phyloP scores from a whole-genome alignment of 2,888 invertebrate species.

The Rosalia funebris region DNA sequence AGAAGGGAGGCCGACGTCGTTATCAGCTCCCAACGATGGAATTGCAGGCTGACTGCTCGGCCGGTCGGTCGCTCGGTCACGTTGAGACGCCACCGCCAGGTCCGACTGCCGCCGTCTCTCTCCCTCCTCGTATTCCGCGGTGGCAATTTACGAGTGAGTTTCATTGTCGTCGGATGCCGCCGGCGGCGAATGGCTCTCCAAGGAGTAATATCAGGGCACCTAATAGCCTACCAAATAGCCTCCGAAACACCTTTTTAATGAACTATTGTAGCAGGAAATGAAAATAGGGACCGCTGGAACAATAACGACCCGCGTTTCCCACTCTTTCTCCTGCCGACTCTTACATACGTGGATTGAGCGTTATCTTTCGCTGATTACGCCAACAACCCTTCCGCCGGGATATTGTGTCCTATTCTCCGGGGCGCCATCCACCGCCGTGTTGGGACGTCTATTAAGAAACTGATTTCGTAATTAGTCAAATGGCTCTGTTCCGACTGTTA shows the following conservation, averaged over 20 bases:
- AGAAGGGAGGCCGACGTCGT: conserved; percentile 56
- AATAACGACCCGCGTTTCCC: conserved; percentile 53
- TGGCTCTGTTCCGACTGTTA: conserved; percentile 49
- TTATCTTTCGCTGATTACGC: conserved; percentile 47
- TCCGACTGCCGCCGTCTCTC: conserved; percentile 34
- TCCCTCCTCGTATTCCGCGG: conserved; percentile 43
- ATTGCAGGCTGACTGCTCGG: conserved; percentile 50
- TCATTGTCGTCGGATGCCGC: conserved; percentile 65
- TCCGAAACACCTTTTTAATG: conserved; percentile 80
- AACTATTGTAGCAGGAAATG: conserved; percentile 70
- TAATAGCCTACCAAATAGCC: conserved; percentile 77
- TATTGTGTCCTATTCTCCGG: conserved; percentile 48
- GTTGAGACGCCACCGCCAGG: conserved; percentile 2
- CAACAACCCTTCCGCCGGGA: conserved; percentile 54
- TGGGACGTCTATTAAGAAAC: conserved; percentile 58
- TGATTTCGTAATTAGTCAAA: conserved; percentile 58
- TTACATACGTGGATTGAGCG: conserved; percentile 48
- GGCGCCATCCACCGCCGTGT: conserved; percentile 52
- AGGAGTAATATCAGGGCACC: conserved; percentile 68
- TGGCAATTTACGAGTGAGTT: conserved; percentile 64
- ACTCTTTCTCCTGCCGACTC: conserved; percentile 43
- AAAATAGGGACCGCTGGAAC: conserved; percentile 63
- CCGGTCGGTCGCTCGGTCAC: conserved; percentile 28
- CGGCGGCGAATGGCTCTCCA: conserved; percentile 65
- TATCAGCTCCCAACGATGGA: conserved; percentile 60